Base-by-base conservation (phyloP, 2,797 vertebrate species). In the Manis javanica region DNA sequence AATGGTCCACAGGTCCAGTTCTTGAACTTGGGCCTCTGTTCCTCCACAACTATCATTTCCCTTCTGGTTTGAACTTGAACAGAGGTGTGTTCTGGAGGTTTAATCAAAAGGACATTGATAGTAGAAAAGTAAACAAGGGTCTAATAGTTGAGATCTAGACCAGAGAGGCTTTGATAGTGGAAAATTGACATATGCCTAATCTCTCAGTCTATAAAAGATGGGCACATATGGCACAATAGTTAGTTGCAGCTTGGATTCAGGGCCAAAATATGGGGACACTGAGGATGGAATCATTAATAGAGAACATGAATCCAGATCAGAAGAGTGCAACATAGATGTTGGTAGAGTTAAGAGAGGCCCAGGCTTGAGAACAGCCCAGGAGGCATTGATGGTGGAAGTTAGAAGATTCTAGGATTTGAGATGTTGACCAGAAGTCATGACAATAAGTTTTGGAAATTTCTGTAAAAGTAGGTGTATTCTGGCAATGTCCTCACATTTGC, bases 281-380 rank as follows among this genome's bases (percentile, higher is more conserved):
- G 42, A 68, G 53, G 23, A 81, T 63, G 49, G n/a, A 78, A 63
- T 89, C 46, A 55, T 75, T 93, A 77, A 71, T 88, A 78, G 18
- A 84, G 71, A 49, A 46, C 61, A 92, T 68, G 46, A 77, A 92
- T 83, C 31, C 34, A 78, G 34, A 84, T 84, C 53, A 83, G 66
- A 87, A 69, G 19, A 42, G 24, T 31, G 55, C 46, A 55, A 34
- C 61, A 42, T 37, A 83, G 69, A 69, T 88, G 77, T 69, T 49
- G 51, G 71, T 21, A 71, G 85, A 64, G 69, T 46, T 77, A 23
- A 82, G 75, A 91, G 90, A 78, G 53, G 18, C 14, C 74, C 16
- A 49, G 42, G 74, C 81, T 74, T 87, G 77, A 87, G 68, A 78
- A 94, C 63, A 87, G 69, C 51, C 88, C 53, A 77, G 34, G 82